Base-by-base conservation (phyloP, 1,140 invertebrate genomes). In the Habropoda laboriosa region DNA sequence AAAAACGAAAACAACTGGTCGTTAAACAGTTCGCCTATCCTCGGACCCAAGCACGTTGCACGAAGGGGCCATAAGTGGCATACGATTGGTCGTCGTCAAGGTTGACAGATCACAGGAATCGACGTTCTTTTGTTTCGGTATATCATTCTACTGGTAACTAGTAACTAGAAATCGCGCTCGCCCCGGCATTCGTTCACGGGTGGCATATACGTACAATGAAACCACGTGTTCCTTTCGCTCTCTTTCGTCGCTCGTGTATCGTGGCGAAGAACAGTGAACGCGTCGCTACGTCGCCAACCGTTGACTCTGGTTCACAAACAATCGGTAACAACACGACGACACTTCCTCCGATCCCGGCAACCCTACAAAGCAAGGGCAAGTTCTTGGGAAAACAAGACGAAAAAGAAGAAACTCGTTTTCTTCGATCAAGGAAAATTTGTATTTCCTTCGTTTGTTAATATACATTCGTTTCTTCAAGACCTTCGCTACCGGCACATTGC, bases 101-200 rank as follows among this genome's bases (percentile, higher is more conserved):
- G 12, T 8, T 24, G 3, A 35, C n/a, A 24, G 32, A 40, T 16
- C 3, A 10, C 12, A 63, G 21, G 7, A 13, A 16, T 40, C n/a
- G 13, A 24, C 6, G 13, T 5, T 16, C 24, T 38, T 42, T 24
- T 24, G n/a, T 82, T 89, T 88, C 70, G 89, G 71, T 67, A 88
- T 40, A 91, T 91, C 90, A 89, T 90, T 73, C 45, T 55, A 60
- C 58, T 51, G 58, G 27, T 60, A n/a, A n/a, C 38, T 24, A 66
- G n/a, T n/a, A n/a, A n/a, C n/a, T n/a, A 80, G 66, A 55, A 68
- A 76, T 68, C 51, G 47, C 51, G 12, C 60, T 63, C 35, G 45
- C 53, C 61, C 64, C 42, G 40, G 53, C n/a, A 16, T 53, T 77
- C 32, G 42, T 77, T 58, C 35, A 30, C 55, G 53, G 40, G 38